Evolutionary conservation across 1,140 invertebrate species (phyloP), one percentile per base, ranked within the genome.

Genomic region (Pristionchus pacificus): DNA sequence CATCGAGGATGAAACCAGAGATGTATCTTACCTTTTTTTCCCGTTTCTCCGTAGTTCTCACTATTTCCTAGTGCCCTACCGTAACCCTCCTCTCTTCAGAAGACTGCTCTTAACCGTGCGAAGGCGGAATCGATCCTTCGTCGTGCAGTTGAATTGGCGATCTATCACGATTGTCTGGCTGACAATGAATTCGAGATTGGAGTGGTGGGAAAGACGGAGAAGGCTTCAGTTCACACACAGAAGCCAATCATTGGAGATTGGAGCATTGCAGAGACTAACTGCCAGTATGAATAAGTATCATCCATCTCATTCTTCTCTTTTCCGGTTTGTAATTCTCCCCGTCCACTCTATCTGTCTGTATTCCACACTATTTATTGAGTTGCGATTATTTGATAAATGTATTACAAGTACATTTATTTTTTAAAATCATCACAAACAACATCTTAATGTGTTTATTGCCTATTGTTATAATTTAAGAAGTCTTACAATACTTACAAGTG

Each of bases 191-290:
- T 78, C 59, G 79, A 81, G 33, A 30, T 81, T 14, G 61, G 72
- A n/a, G 65, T 64, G 13, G 57, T 80, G 27, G 72, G 76, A 38
- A 55, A 31, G 19, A 60, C 67, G 1, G 77, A 72, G 1, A 65
- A 61, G 24, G 10, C 25, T 27, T 27, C 10, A 27, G 60, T 61
- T 78, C 10, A 38, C 38, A 19, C 65, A 29, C 62, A 64, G 33
- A 66, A 73, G 55, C 68, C 58, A 14, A 59, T 81, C 28, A 63
- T 78, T 57, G 79, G 79, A 65, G 70, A 80, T 69, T 79, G 77
- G 77, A 60, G 63, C 6, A 77, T 79, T 27, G 77, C 77, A 58
- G 78, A 79, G 62, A 75, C 68, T 29, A 79, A 79, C 65, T 79
- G 77, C 60, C 77, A 78, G 49, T 76, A 76, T 57, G 74, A 76